These are phyloP conservation scores for Eira barbara DNA, from an alignment of 2,113 vertebrate species.

Conservation along the genomic window DNA sequence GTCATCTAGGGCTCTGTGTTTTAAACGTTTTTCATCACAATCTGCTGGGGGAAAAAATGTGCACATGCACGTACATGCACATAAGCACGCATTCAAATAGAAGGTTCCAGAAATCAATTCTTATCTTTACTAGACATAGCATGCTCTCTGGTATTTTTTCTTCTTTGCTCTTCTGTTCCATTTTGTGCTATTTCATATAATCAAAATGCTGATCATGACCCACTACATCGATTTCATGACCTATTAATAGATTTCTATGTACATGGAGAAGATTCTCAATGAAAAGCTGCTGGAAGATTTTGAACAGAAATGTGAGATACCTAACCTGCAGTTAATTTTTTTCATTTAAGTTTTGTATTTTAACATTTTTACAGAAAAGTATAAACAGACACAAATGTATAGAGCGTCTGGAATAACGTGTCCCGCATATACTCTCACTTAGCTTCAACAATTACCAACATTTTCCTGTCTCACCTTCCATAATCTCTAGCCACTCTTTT, in stretches of 20 bases:
- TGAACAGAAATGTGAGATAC: neutral
- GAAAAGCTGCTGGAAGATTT: neutral
- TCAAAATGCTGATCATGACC: slow-evolving; percentile 18
- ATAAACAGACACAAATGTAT: neutral
- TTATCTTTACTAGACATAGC: neutral
- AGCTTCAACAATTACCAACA: neutral
- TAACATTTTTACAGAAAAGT: neutral
- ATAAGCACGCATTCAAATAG: no score
- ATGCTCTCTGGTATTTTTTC: neutral
- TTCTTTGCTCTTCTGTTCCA: neutral
- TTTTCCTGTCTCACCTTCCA: neutral
- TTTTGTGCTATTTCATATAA: neutral
- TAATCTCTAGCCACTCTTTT: neutral
- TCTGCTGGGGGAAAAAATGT: neutral
- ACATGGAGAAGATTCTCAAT: neutral
- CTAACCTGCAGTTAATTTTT: neutral
- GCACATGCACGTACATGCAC: no score
- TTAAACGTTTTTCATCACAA: neutral
- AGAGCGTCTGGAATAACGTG: no score
- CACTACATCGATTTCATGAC: neutral
- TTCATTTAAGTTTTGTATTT: neutral
- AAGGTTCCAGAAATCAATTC: neutral
- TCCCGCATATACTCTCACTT: accelerated
- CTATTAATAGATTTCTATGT: slow-evolving; percentile 26
- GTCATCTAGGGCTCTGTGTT: neutral